Percentiles rank a stretch among this genome's conserved stretches.
Conservation (phyloP, 2,888 invertebrate genomes). For the Ptychoptera contaminata region DNA sequence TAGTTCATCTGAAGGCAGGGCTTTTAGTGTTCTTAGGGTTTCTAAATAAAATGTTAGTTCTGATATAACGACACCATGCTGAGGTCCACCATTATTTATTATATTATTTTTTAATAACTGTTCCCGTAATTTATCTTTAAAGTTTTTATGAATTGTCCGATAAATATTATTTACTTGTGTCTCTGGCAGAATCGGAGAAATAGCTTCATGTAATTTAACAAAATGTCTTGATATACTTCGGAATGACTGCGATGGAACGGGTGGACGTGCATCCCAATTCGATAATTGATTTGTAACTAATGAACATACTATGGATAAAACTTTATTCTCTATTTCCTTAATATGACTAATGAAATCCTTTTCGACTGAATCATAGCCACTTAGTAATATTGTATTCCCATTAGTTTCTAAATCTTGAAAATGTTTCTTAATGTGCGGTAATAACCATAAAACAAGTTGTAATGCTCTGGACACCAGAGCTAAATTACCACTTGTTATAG, state of each 20-base stretch:
- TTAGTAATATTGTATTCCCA: slow-evolving; percentile 17
- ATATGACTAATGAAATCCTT: slow-evolving; percentile 77
- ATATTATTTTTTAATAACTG: slow-evolving; percentile 76
- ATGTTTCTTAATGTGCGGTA: slow-evolving; percentile 54
- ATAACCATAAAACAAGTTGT: slow-evolving; percentile 63
- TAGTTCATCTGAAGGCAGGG: slow-evolving; percentile 56
- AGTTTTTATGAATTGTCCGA: slow-evolving; percentile 63
- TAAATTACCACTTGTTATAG: slow-evolving; percentile 87
- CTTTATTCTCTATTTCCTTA: slow-evolving; percentile 81
- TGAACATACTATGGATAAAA: slow-evolving; percentile 76
- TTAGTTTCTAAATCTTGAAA: slow-evolving; percentile 41
- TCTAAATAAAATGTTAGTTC: slow-evolving; percentile 83
- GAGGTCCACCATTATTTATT: slow-evolving; percentile 89
- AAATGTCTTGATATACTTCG: slow-evolving; percentile 77
- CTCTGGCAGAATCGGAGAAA: slow-evolving; percentile 67
- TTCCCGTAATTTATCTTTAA: slow-evolving; percentile 73
- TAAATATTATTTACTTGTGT: slow-evolving; percentile 63
- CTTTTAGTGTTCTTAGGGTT: slow-evolving; percentile 64
- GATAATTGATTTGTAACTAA: slow-evolving; percentile 65
- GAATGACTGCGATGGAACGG: slow-evolving; percentile 83
- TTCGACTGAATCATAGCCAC: slow-evolving; percentile 54
- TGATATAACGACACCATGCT: slow-evolving; percentile 87
- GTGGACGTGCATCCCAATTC: slow-evolving; percentile 88
- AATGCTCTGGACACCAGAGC: slow-evolving; percentile 72
- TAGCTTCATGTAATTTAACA: slow-evolving; percentile 80